Conservation (phyloP, 2,888 invertebrate species). For the Caenorhabditis sp. region DNA sequence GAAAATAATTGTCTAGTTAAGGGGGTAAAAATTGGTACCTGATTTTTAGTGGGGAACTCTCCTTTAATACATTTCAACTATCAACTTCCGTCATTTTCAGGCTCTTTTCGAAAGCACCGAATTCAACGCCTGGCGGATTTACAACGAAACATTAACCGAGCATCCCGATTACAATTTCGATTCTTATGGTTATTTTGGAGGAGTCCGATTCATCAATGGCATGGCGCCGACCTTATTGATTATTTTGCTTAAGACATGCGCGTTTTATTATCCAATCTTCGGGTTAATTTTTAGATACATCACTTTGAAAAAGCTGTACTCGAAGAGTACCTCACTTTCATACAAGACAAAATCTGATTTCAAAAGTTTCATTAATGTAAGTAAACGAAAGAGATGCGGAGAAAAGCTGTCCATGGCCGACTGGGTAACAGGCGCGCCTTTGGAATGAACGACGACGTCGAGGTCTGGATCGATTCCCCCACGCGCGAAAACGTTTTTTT, state of each 20-base stretch:
- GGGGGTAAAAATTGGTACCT: no score
- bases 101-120: constrained; percentile 26
- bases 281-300: constrained; percentile 13
- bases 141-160: neutral
- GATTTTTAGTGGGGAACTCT: no score
- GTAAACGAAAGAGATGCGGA: no score
- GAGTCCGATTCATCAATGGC: constrained; percentile 9
- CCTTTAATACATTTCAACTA: no score
- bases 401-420: no score
- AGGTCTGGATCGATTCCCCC: no score
- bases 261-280: neutral
- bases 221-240: constrained; percentile 10
- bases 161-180: constrained; percentile 27
- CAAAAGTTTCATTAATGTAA: constrained; percentile 15
- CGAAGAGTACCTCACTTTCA: neutral
- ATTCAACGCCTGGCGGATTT: constrained; percentile 9
- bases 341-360: neutral
- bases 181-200: constrained; percentile 10
- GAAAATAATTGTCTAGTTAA: no score
- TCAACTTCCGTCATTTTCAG: no score
- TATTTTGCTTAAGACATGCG: neutral
- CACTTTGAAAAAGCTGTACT: constrained; percentile 14
- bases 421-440: no score
- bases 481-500: no score
- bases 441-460: no score